These are phyloP conservation scores for Serrognathus titanus DNA, from an alignment of 2,888 invertebrate genomes.

Conservation along the genomic window DNA sequence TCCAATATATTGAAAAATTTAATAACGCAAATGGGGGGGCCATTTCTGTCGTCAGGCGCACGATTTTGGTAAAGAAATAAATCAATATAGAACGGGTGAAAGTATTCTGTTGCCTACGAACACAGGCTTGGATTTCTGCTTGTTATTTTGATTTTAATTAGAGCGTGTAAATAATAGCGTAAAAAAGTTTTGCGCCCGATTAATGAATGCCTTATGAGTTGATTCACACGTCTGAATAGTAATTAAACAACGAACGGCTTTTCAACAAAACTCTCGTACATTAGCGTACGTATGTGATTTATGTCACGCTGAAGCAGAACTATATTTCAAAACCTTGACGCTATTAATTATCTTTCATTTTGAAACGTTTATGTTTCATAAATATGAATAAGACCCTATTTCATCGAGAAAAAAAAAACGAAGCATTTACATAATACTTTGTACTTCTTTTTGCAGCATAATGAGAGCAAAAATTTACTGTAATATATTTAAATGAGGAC, in stretches of 20 bases:
- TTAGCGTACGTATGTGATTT: conserved; percentile 1
- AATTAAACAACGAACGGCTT: background rate
- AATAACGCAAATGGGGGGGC: too few relatives aligned
- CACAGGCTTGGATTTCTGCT: too few relatives aligned
- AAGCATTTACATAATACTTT: conserved; percentile 3
- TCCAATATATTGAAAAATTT: too few relatives aligned
- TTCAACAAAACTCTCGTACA: background rate
- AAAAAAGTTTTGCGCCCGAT: too few relatives aligned
- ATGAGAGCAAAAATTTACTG: background rate
- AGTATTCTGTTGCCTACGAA: too few relatives aligned
- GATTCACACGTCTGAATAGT: too few relatives aligned
- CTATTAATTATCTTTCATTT: conserved; percentile 3
- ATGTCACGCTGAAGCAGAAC: conserved; percentile 1
- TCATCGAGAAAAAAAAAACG: background rate
- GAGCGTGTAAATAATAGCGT: too few relatives aligned
- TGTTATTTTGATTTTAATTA: too few relatives aligned
- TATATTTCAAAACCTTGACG: conserved; percentile 1
- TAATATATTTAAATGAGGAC: background rate
- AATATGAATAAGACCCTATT: conserved; percentile 3
- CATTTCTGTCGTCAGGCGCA: too few relatives aligned
- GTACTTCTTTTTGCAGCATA: background rate
- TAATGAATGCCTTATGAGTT: too few relatives aligned
- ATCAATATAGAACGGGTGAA: too few relatives aligned
- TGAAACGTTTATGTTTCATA: conserved; percentile 4
- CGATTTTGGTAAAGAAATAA: too few relatives aligned